Base-by-base conservation (phyloP, 1,140 invertebrate genomes). In the Drosophila prosaltans region DNA sequence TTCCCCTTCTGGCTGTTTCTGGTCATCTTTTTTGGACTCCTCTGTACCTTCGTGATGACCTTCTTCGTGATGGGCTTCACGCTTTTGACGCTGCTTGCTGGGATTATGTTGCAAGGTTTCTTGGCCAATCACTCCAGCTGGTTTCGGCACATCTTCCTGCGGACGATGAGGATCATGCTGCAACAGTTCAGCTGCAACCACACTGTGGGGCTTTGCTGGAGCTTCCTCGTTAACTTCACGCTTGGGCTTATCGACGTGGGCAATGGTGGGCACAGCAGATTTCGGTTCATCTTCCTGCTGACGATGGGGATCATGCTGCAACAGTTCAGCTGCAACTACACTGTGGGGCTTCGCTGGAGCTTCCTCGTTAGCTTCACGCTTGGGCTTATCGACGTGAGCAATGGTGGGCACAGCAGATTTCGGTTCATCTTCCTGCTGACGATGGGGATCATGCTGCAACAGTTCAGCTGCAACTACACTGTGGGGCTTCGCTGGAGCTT, bases 151-250 rank as follows among this genome's bases (percentile, higher is more conserved):
- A 2, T 8, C 9, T 2, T 68, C 21, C 26, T 28, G 30, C 2
- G 40, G 21, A 2, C 16, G 43, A 45, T 41, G 62, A 26, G 61
- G 21, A 61, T 60, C 40, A 36, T 65, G 74, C n/a, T 78, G 68
- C n/a, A 67, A 26, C 1, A 9, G 10, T 7, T 78, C 68, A 10
- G 0, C 45, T 10, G 58, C 48, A 36, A 66, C 57, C 1, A 58
- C 74, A n/a, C 51, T 78, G n/a, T 75, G 59, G 0, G 79, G 71
- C 10, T 79, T 72, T 6, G n/a, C 39, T 11, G 55, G 32, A 51
- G 45, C 55, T 24, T 61, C 28, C 24, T 79, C 69, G 39, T 63
- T 45, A 6, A 72, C 64, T 9, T 75, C 73, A 1, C 73, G 48
- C 58, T 74, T 75, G 45, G 21, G 16, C 10, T 24, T 48, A 16